Evolutionary conservation across 2,113 vertebrate species (phyloP).

Genomic region (Oryctolagus cuniculus): mOryCun1.1 NC_091444.1:62994001-62994500

Average conservation of each 20-base stretch:
- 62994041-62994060: not conserved
- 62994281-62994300: not conserved
- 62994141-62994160: constrained; percentile 7
- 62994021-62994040: not conserved
- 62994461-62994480: not conserved
- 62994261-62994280: constrained; percentile 5
- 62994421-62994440: constrained; percentile 1
- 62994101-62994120: constrained; percentile 13
- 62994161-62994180: not conserved
- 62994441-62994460: not conserved
- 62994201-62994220: not conserved
- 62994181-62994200: not conserved
- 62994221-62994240: not conserved
- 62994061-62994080: not conserved
- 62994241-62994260: not conserved
- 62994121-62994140: not conserved
- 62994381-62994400: not conserved
- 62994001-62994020: not conserved
- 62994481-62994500: not conserved
- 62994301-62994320: not conserved
- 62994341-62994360: not conserved
- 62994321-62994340: not conserved
- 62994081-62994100: not conserved
- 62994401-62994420: not conserved
- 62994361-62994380: not conserved